Evolutionary conservation across 2,113 vertebrate species (phyloP).

Genomic region (Patagioenas fasciata): DNA sequence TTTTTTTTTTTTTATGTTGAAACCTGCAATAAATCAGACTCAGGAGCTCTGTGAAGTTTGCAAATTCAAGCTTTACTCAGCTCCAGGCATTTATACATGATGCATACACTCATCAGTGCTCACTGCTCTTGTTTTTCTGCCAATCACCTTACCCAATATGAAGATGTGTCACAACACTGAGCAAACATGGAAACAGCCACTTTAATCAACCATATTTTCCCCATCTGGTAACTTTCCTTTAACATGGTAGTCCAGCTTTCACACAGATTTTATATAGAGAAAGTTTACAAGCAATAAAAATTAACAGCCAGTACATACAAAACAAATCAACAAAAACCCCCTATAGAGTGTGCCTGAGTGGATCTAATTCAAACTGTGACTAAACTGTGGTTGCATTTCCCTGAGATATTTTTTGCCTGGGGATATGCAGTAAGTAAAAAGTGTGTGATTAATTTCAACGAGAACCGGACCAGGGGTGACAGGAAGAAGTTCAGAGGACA

Average conservation of each 20-base stretch:
- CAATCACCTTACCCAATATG: constrained; percentile 49
- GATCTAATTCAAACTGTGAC: constrained; percentile 53
- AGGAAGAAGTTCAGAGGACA: neutral
- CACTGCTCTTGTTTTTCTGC: constrained; percentile 52
- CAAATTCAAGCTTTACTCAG: neutral
- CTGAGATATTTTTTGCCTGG: constrained; percentile 48
- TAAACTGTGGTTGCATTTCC: constrained; percentile 36
- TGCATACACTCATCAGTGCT: constrained; percentile 21
- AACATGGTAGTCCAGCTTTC: constrained; percentile 29
- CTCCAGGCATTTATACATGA: constrained; percentile 42
- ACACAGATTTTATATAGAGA: constrained; percentile 30
- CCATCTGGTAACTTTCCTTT: constrained; percentile 62
- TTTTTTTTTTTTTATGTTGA: constrained; percentile 15
- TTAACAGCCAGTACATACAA: constrained; percentile 23
- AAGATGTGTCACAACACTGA: constrained; percentile 63
- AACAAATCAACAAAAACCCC: neutral
- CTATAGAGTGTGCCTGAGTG: neutral
- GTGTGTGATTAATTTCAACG: constrained; percentile 32
- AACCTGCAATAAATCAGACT: constrained; percentile 32
- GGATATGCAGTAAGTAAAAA: constrained; percentile 11
- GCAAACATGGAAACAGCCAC: constrained; percentile 44
- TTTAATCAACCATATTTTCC: constrained; percentile 55
- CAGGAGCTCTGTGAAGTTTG: constrained; percentile 21
- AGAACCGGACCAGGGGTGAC: constrained; percentile 21
- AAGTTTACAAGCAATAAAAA: constrained; percentile 57